Percentiles rank a stretch among this genome's conserved stretches.
Conservation (phyloP, 2,888 invertebrate genomes). For the Limnephilus auricula region DNA sequence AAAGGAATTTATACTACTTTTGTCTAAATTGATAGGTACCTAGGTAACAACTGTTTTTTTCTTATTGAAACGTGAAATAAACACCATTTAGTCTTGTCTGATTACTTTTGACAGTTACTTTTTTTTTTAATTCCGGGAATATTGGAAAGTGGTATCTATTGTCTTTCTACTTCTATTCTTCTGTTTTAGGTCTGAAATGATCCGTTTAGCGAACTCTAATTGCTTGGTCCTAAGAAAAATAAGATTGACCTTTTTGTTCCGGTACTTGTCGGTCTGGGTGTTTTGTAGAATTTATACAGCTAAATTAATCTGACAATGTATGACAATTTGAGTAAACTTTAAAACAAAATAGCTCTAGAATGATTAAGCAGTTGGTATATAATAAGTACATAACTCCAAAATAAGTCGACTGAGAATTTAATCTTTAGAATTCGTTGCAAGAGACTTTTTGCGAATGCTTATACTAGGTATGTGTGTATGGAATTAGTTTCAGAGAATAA, state of each 20-base stretch:
- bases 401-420: too few species aligned
- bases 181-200: background rate
- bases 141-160: background rate
- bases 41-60: background rate
- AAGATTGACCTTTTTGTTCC: background rate
- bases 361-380: too few species aligned
- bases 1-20: background rate
- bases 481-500: background rate
- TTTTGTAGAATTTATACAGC: background rate
- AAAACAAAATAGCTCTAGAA: too few species aligned
- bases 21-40: background rate
- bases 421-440: too few species aligned
- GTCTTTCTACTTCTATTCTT: background rate
- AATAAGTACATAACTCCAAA: too few species aligned
- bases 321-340: too few species aligned
- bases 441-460: background rate
- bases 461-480: background rate
- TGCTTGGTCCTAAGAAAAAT: background rate
- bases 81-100: background rate
- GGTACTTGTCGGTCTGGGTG: background rate
- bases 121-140: background rate
- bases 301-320: too few species aligned
- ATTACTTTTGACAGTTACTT: background rate
- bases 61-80: background rate
- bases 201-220: background rate